phyloP scores from a whole-genome alignment of 1,140 invertebrate genomes.

The Nymphalis io region DNA sequence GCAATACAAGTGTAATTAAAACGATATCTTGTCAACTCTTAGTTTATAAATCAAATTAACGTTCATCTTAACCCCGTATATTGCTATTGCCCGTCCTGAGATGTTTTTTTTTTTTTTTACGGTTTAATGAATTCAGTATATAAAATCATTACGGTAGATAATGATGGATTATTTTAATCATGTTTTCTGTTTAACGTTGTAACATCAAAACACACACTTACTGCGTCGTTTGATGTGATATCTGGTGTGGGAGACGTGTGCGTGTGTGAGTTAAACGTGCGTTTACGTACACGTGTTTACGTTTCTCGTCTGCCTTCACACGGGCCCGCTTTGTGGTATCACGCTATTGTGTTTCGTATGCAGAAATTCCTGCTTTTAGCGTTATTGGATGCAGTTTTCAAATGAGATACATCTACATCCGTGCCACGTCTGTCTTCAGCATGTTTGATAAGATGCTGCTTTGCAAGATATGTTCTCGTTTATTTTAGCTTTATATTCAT shows the following conservation, averaged over 20 bases:
- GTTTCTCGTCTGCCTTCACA: not conserved
- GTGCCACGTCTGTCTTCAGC: conserved; percentile 1
- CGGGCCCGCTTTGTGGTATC: conserved; percentile 9
- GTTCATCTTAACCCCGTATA: no score
- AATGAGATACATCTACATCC: conserved; percentile 1
- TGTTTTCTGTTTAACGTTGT: not conserved
- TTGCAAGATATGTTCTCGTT: not conserved
- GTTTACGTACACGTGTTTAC: not conserved
- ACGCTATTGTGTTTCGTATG: conserved; percentile 2
- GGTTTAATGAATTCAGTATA: no score
- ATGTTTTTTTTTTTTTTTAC: no score
- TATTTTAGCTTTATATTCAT: not conserved
- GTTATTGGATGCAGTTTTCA: conserved; percentile 24
- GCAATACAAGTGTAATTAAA: not conserved
- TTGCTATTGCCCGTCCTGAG: no score
- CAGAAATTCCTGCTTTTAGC: conserved; percentile 18
- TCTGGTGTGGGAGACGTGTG: not conserved
- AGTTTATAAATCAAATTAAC: no score
- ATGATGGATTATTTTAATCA: not conserved
- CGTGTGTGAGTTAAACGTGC: not conserved
- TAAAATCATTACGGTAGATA: not conserved
- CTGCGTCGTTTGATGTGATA: not conserved
- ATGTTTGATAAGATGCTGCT: not conserved
- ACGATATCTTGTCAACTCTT: not conserved
- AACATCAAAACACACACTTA: not conserved